phyloP scores from a whole-genome alignment of 1,140 invertebrate genomes.

The Chironomus tepperi region DNA sequence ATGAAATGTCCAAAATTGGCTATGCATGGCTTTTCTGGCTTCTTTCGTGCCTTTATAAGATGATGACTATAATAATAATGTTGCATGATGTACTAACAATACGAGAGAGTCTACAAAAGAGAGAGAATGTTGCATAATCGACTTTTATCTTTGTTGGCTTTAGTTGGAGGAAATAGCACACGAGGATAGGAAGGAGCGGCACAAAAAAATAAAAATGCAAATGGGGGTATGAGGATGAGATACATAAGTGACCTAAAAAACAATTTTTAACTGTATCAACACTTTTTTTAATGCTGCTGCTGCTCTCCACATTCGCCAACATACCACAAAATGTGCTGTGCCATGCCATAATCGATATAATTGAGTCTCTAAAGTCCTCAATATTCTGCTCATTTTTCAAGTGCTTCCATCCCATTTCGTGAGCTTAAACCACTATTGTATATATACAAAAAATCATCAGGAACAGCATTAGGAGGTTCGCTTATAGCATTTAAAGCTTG shows the following conservation, averaged over 20 bases:
- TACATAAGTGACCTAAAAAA: background rate
- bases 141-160: background rate
- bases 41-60: background rate
- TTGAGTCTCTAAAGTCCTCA: constrained; percentile 12
- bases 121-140: background rate
- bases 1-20: background rate
- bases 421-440: no score
- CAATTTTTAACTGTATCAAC: constrained; percentile 3
- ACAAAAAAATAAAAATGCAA: no score
- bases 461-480: no score
- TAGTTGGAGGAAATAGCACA: no score
- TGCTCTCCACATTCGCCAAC: background rate
- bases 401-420: background rate
- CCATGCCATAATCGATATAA: background rate
- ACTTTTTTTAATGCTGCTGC: no score
- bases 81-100: background rate
- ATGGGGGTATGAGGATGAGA: no score
- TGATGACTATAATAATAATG: background rate
- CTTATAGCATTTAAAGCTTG: no score
- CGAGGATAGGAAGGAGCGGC: no score
- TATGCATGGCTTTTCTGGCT: background rate
- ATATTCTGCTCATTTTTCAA: constrained; percentile 8
- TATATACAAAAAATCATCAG: no score
- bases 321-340: background rate
- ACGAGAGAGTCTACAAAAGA: background rate